Base-by-base conservation (phyloP, 35 echinoderm and acorn worm genomes). In the Lytechinus pictus region DNA sequence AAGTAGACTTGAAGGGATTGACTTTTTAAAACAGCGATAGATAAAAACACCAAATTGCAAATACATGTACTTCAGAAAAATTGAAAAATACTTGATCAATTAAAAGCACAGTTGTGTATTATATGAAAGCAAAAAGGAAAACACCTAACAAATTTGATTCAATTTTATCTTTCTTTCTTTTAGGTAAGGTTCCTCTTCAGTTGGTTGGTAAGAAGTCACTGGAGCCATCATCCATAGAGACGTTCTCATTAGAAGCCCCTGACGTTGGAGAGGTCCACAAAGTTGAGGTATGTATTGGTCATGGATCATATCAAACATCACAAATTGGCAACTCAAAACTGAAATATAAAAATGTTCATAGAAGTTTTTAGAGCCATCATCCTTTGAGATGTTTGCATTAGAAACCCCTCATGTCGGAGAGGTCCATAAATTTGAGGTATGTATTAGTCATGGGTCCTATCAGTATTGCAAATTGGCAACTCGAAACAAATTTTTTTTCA, bases 191-290 rank as follows among this genome's bases (percentile, higher is more conserved):
- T 13, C 98, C 98, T 19, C 96, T 99, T 6, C 95, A 98, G 89
- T 72, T 99, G 95, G 95, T 99, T 53, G 97, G 95, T 92, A 99
- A 99, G 86, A 95, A 12, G 13, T 96, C 95, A 56, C 95, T 99
- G 91, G 97, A 99, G 53, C 98, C 98, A 1, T 87, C 95, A 16
- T 99, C 98, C 0, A 96, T 97, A 8, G 97, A 98, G 89, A 99
- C 98, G 7, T 99, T 99, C 95, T 99, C 98, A 54, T 54, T 99
- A 10, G 98, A 99, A 94, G 98, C 98, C 4, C 96, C 96, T 21
- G 98, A 99, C 92, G 97, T 99, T 5, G 96, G 94, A 9, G 98
- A 98, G 4, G 93, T 98, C 61, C 89, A 98, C 16, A 97, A 98
- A 95, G 96, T 99, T 27, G 98, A 99, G 97, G 98, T 99, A 94